Evolutionary conservation across 2,113 vertebrate species (phyloP), one percentile per base, ranked within the genome.

Genomic region (Cyanistes caeruleus): DNA sequence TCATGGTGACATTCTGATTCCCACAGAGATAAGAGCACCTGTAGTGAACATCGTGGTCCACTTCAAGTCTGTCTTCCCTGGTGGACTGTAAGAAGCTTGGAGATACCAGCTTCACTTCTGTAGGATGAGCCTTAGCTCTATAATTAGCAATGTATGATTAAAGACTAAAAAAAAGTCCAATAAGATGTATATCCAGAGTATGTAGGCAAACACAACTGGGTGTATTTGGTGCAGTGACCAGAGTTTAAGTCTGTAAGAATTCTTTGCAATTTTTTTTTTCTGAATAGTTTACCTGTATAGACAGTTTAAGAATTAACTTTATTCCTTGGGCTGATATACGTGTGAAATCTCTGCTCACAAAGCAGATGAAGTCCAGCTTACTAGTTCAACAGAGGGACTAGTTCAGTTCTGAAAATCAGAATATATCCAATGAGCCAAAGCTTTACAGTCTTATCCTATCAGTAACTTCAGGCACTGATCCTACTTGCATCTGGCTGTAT

Each of bases 41-140:
- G 15, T 7, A 53, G 5, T 27, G 30, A 43, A n/a, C 15, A 30
- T 21, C 0, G 0, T 15, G n/a, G 28, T 46, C 18, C 8, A 4
- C 46, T 48, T 76, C 23, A 52, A 83, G 11, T 62, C 43, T 86
- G 11, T n/a, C 10, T 76, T 4, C 53, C 7, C 15, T 41, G 44
- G 22, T 0, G 2, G 39, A 49, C 7, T 41, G 2, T 39, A 48
- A 69, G 51, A 51, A 43, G 7, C 16, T 35, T 75, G 53, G 10
- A 23, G 23, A 41, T 31, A 31, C 3, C 6, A 4, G 1, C 4
- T 70, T 74, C 14, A 67, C 43, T 28, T 48, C 60, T 35, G 9
- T 28, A 22, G 35, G 12, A 67, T 59, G 48, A 78, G n/a, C 7
- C 5, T 62, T 43, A 73, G 4, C 20, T 63, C 43, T 78, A 62